Evolutionary conservation across 2,888 invertebrate genomes (phyloP).

Genomic region (Acronicta alni): DNA sequence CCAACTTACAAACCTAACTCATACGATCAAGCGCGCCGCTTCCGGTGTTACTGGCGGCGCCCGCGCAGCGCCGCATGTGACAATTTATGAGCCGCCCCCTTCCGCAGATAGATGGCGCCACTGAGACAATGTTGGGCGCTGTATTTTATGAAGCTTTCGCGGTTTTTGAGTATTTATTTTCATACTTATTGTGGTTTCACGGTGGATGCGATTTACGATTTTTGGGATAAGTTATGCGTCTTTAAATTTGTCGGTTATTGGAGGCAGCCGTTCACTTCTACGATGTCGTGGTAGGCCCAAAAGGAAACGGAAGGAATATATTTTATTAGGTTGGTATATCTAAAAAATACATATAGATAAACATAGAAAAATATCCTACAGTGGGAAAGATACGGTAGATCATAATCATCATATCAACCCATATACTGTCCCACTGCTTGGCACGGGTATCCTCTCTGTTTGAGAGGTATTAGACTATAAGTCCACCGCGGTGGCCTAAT

Average conservation of each 20-base stretch:
- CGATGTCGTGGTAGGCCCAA: too few species aligned
- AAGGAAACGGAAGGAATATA: too few species aligned
- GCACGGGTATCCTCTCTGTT: too few species aligned
- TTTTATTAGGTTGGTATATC: too few species aligned
- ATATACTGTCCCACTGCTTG: too few species aligned
- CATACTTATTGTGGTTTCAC: slow-evolving; percentile 12
- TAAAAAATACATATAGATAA: too few species aligned
- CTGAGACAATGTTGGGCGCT: slow-evolving; percentile 52
- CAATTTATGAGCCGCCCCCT: slow-evolving; percentile 63
- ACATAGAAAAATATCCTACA: too few species aligned
- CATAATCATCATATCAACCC: too few species aligned
- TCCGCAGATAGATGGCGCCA: slow-evolving; percentile 65
- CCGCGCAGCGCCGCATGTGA: slow-evolving; percentile 46
- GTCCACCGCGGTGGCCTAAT: too few species aligned
- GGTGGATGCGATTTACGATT: neutral
- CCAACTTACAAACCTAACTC: slow-evolving; percentile 7
- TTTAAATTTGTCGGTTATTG: neutral
- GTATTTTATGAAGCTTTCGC: slow-evolving; percentile 25
- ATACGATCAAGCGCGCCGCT: slow-evolving; percentile 30
- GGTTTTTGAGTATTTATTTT: slow-evolving; percentile 28
- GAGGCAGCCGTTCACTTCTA: neutral
- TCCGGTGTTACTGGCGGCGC: slow-evolving; percentile 53
- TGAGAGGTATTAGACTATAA: too few species aligned
- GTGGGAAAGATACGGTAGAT: too few species aligned
- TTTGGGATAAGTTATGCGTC: neutral